These are phyloP conservation scores for Bungarus multicinctus DNA, from an alignment of 2,113 vertebrate species.

Conservation along the genomic window DNA sequence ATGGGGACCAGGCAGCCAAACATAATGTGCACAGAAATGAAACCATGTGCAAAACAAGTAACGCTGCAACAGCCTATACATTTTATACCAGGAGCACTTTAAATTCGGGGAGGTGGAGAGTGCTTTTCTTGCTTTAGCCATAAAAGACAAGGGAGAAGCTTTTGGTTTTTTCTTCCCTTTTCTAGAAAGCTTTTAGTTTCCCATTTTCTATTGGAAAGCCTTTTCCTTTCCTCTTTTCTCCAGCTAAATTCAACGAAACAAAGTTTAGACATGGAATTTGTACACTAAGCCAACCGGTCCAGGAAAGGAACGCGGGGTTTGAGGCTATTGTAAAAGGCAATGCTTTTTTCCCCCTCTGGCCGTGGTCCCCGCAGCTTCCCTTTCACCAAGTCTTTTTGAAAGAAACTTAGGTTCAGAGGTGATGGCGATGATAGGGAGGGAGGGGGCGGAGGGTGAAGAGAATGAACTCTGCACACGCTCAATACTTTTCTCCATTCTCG, in stretches of 20 bases:
- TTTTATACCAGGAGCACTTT: neutral
- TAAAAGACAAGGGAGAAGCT: neutral
- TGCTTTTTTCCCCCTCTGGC: neutral
- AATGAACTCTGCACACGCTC: neutral
- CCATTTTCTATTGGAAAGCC: neutral
- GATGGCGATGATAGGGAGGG: neutral
- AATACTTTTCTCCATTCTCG: neutral
- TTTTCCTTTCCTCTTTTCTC: neutral
- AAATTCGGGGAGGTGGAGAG: neutral
- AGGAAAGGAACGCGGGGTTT: neutral
- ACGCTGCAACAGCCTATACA: neutral
- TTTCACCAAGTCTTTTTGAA: neutral
- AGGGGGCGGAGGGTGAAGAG: neutral
- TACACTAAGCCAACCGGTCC: neutral
- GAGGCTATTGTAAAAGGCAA: neutral
- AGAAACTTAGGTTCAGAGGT: neutral
- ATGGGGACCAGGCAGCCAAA: neutral
- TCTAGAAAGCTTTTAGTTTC: neutral
- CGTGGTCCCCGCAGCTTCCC: neutral
- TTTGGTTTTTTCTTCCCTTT: neutral
- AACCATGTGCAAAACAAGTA: neutral
- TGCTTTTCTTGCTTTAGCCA: neutral
- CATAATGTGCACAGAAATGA: neutral
- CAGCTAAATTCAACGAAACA: neutral
- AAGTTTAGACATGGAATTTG: neutral